A percentile compares a stretch with the other conserved stretches of the same genome.
Evolutionary conservation across 2,888 invertebrate genomes (phyloP).

Genomic region (Neocrepidodera transversa): DNA sequence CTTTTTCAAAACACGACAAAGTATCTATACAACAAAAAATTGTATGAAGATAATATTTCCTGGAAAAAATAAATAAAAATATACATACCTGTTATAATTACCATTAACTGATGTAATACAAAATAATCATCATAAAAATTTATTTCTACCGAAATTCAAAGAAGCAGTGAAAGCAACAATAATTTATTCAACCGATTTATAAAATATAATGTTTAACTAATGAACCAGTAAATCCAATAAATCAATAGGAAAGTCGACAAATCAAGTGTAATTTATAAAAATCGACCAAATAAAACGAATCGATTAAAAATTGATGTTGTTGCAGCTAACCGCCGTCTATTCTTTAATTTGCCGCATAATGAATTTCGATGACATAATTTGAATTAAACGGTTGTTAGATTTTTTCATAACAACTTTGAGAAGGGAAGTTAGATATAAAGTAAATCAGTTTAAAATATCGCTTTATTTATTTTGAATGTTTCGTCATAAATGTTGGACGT

Average conservation of each 20-base stretch:
- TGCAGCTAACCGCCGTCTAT: constrained; percentile 43
- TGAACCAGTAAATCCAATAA: constrained; percentile 45
- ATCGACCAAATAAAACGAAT: constrained; percentile 43
- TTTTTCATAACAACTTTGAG: constrained; percentile 31
- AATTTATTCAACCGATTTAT: constrained; percentile 32
- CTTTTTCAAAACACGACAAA: too few relatives aligned
- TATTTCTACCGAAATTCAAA: constrained; percentile 14
- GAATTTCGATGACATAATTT: constrained; percentile 42
- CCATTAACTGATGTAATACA: constrained; percentile 14
- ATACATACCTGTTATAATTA: too few relatives aligned
- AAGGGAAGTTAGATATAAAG: constrained; percentile 36
- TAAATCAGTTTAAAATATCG: constrained; percentile 19
- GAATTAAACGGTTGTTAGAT: constrained; percentile 33
- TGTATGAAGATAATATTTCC: too few relatives aligned
- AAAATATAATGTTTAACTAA: constrained; percentile 25
- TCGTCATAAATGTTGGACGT: constrained; percentile 10
- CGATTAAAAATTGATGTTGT: constrained; percentile 41
- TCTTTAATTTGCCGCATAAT: constrained; percentile 44
- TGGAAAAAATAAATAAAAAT: too few relatives aligned
- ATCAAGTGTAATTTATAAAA: constrained; percentile 32
- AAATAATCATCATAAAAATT: constrained; percentile 14
- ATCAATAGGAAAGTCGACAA: constrained; percentile 40
- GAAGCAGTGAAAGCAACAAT: constrained; percentile 35
- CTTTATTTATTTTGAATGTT: constrained; percentile 18
- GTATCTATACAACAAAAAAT: too few relatives aligned